Base-by-base conservation (phyloP, 2,888 invertebrate species). In the Heliconius sara region DNA sequence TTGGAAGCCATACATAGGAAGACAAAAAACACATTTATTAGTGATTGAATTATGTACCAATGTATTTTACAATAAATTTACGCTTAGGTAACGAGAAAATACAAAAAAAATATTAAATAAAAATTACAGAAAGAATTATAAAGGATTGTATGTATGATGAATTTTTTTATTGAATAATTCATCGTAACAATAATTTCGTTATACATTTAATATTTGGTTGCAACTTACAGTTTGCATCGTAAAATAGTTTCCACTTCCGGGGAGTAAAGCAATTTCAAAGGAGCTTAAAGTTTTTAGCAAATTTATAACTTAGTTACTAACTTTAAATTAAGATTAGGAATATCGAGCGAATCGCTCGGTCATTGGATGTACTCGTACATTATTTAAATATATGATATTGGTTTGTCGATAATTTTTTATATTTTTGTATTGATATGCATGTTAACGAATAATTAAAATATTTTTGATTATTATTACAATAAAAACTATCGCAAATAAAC, bases 271-370 rank as follows among this genome's bases (percentile, higher is more conserved):
- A 34, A 73, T 73, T 73, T 57, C 73, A n/a, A 73, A 72, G 72
- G 25, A 75, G 75, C 65, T 75, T 75, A 75, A 75, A 75, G 27
- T 65, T 75, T 75, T 63, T 65, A 65, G 66, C 75, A 65, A 27
- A n/a, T 65, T 63, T 75, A 65, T 30, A 74, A 75, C 60, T 60
- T 27, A 65, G 65, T 25, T 27, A 57, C 25, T 16, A n/a, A 75
- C 25, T 75, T 75, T 75, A 75, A 75, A 75, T 74, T 30, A 68
- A 39, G 68, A 68, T 68, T 68, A 43, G 68, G 68, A 68, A 68
- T 43, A 68, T 68, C 43, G n/a, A 68, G 43, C 16, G 13, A 68
- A 13, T 68, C 25, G 39, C 39, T 68, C 34, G 25, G 43, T 68
- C 25, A 25, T 2, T 25, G 68, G 12, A n/a, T 12, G 5, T 67